Evolutionary conservation across 1,140 invertebrate genomes (phyloP).

Genomic region (Leptinotarsa lineolata): DNA sequence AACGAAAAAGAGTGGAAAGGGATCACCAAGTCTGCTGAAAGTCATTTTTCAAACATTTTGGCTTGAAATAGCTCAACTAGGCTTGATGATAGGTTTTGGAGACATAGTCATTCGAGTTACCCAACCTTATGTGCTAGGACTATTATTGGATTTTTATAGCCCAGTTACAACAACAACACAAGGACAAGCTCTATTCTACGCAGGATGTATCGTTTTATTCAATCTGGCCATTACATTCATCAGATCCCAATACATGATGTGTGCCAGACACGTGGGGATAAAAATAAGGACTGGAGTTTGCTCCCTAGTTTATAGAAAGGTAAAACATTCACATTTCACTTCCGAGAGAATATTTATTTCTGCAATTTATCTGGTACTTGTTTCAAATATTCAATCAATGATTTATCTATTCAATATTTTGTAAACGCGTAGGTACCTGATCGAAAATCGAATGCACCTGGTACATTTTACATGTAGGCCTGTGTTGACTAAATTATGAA

Average conservation of each 20-base stretch:
- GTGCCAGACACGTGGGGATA: slow-evolving; percentile 65
- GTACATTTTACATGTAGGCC: too few species aligned
- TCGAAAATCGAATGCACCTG: too few species aligned
- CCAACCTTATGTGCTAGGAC: slow-evolving; percentile 62
- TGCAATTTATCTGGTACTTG: too few species aligned
- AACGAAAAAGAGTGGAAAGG: slow-evolving; percentile 37
- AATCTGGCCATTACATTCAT: slow-evolving; percentile 59
- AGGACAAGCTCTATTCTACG: slow-evolving; percentile 63
- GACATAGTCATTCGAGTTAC: slow-evolving; percentile 46
- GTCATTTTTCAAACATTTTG: slow-evolving; percentile 57
- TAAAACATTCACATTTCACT: slow-evolving; percentile 38
- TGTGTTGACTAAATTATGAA: too few species aligned
- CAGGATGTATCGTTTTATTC: slow-evolving; percentile 62
- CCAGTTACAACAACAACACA: slow-evolving; percentile 44
- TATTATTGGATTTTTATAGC: slow-evolving; percentile 61
- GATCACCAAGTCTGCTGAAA: slow-evolving; percentile 53
- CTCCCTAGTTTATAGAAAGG: slow-evolving; percentile 70
- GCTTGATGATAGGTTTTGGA: slow-evolving; percentile 47
- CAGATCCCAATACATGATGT: slow-evolving; percentile 65
- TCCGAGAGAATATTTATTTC: background rate
- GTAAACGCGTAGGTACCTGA: too few species aligned
- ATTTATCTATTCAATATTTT: too few species aligned
- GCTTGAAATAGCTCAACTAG: slow-evolving; percentile 51
- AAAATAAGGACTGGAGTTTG: slow-evolving; percentile 65
- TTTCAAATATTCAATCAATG: too few species aligned